These are phyloP conservation scores for Corvus hawaiiensis DNA, from an alignment of 2,113 vertebrate species.

Conservation along the genomic window DNA sequence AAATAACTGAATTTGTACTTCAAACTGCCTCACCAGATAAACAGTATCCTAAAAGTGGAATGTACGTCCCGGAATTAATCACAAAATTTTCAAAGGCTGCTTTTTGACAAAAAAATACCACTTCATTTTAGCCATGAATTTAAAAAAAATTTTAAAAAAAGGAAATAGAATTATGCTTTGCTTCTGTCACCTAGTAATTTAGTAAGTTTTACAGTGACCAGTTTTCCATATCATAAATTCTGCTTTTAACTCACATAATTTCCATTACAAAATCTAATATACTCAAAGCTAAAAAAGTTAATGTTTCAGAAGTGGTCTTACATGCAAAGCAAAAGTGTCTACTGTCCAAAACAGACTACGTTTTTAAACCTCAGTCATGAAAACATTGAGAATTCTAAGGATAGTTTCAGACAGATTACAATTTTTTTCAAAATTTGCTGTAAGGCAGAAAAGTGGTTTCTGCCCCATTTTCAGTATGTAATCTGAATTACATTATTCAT, in stretches of 20 bases:
- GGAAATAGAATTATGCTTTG: background rate
- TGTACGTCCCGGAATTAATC: background rate
- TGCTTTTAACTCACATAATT: background rate
- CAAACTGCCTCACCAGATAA: background rate
- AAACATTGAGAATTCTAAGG: background rate
- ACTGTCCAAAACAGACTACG: background rate
- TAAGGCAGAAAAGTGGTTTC: background rate
- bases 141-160: background rate
- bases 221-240: background rate
- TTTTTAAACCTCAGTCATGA: background rate
- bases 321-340: background rate
- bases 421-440: background rate
- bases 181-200: background rate
- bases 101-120: background rate
- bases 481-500: background rate
- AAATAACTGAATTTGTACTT: background rate
- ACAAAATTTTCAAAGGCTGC: background rate
- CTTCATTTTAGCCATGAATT: background rate
- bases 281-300: background rate
- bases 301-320: background rate
- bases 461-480: background rate
- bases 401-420: background rate
- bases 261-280: background rate
- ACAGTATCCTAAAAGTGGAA: background rate
- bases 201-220: background rate